Percentiles rank a stretch among this genome's conserved stretches.
Conservation (phyloP, 2,888 invertebrate genomes). For the Catocala sponsa region DNA sequence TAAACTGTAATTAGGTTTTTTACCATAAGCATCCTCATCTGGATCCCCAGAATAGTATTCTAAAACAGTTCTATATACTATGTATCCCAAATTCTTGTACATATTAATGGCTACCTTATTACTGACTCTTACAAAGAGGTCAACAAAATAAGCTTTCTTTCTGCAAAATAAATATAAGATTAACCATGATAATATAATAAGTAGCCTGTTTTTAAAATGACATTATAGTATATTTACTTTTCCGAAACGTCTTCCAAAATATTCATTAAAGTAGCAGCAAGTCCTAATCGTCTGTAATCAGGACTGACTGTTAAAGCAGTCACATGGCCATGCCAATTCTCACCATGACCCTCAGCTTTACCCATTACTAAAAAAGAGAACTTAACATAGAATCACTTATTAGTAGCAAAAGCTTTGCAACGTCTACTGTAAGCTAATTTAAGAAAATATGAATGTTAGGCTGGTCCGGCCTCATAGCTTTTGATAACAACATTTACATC, state of each 20-base stretch:
- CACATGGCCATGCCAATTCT: conserved; percentile 99
- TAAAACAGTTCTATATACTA: conserved; percentile 97
- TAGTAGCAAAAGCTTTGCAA: background rate
- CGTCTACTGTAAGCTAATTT: too few relatives aligned
- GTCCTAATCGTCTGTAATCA: conserved; percentile 96
- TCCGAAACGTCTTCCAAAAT: conserved; percentile 98
- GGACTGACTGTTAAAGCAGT: conserved; percentile 99
- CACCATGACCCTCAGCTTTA: conserved; percentile 98
- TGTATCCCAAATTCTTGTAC: conserved; percentile 98
- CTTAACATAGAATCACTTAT: too few relatives aligned
- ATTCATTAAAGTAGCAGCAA: conserved; percentile 97
- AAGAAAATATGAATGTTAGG: too few relatives aligned
- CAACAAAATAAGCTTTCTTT: conserved; percentile 98
- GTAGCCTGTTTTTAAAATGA: background rate
- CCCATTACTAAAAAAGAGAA: conserved; percentile 95
- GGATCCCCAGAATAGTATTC: conserved; percentile 99
- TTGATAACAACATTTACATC: too few relatives aligned
- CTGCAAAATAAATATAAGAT: conserved; percentile 85
- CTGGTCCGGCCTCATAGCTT: too few relatives aligned
- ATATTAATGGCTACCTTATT: conserved; percentile 99
- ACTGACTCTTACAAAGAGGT: conserved; percentile 98
- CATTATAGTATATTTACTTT: conserved; percentile 86
- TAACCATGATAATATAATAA: background rate
- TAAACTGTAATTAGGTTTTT: background rate
- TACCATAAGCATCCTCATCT: conserved; percentile 99